Conservation (phyloP, 2,888 invertebrate species). For the Caradrina clavipalpis region DNA sequence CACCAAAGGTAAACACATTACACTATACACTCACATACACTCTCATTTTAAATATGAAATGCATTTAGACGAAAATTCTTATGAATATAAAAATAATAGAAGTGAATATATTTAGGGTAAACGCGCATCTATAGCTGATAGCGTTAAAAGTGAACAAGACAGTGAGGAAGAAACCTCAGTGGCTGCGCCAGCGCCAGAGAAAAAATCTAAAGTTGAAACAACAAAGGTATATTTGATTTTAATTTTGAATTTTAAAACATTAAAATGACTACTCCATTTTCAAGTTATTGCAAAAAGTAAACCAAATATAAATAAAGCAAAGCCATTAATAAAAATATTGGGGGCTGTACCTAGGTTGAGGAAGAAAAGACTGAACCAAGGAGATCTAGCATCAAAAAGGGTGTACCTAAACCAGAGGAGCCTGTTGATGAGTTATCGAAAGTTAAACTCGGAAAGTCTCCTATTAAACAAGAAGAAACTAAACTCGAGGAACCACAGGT, state of each 20-base stretch:
- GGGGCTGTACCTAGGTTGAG: slow-evolving; percentile 72
- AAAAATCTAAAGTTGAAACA: slow-evolving; percentile 80
- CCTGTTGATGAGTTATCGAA: slow-evolving; percentile 85
- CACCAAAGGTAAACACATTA: slow-evolving; percentile 85
- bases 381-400: slow-evolving; percentile 85
- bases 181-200: slow-evolving; percentile 80
- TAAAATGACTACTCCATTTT: neutral
- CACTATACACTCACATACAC: slow-evolving; percentile 66
- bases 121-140: slow-evolving; percentile 85
- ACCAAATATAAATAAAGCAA: neutral
- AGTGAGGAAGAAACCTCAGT: slow-evolving; percentile 86
- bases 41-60: neutral
- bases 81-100: slow-evolving; percentile 49
- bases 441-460: slow-evolving; percentile 83
- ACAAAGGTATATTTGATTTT: slow-evolving; percentile 74
- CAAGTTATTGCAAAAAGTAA: neutral
- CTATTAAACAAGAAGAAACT: slow-evolving; percentile 81
- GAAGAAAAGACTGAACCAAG: slow-evolving; percentile 80
- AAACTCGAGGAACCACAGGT: slow-evolving; percentile 82
- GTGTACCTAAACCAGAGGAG: slow-evolving; percentile 83
- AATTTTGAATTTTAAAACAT: neutral
- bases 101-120: slow-evolving; percentile 77
- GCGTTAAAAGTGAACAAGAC: slow-evolving; percentile 84
- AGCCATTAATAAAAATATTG: slow-evolving; percentile 16
- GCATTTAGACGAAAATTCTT: neutral